Conservation (phyloP, 2,797 vertebrate genomes). For the Sebastes cheni region DNA sequence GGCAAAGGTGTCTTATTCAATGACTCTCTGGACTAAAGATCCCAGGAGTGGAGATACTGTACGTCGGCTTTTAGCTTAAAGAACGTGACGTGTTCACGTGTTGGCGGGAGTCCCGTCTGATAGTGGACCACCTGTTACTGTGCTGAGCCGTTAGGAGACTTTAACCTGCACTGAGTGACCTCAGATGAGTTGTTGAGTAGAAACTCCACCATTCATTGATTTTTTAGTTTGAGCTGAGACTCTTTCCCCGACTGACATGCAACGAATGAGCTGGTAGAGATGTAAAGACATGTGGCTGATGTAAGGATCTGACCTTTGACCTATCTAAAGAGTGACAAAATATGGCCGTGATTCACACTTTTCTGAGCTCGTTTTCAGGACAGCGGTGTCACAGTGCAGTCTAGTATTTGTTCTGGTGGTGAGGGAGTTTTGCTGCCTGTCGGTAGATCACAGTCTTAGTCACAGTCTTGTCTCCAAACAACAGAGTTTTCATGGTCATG, state of each 20-base stretch:
- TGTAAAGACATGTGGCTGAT: background rate
- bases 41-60: background rate
- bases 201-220: background rate
- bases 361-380: background rate
- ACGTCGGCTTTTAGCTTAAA: background rate
- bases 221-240: background rate
- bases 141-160: constrained; percentile 66
- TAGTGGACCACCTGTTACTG: constrained; percentile 37
- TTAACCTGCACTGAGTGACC: constrained; percentile 62
- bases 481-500: constrained; percentile 19
- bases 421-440: background rate
- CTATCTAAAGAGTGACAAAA: background rate
- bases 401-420: background rate
- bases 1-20: background rate
- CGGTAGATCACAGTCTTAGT: background rate
- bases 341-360: background rate
- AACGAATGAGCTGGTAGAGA: background rate
- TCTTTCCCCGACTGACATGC: background rate
- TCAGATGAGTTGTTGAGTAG: constrained; percentile 26
- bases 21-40: background rate
- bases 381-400: background rate
- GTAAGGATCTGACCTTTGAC: background rate
- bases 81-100: constrained; percentile 1
- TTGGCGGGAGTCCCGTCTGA: constrained; percentile 50
- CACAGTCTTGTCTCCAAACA: constrained; percentile 23